phyloP scores from a whole-genome alignment of 2,113 vertebrate species.

The Regulus satrapa region DNA sequence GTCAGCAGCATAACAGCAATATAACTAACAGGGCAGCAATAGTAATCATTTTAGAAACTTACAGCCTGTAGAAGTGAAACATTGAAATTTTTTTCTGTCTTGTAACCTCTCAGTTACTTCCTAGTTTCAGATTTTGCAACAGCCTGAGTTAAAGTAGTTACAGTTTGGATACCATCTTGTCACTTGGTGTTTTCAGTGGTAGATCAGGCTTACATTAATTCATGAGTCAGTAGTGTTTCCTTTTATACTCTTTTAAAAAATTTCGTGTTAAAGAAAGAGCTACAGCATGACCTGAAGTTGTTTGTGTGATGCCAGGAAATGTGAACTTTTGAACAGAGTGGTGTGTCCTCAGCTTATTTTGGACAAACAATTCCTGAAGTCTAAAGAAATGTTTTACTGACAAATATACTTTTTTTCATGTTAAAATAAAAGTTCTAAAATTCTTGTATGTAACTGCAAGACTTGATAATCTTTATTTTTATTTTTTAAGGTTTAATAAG shows the following conservation, averaged over 20 bases:
- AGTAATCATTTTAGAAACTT: background rate
- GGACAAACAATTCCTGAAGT: background rate
- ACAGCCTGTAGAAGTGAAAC: background rate
- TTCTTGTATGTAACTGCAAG: background rate
- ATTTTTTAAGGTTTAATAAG: constrained; percentile 76
- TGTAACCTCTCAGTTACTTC: background rate
- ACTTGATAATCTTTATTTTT: background rate
- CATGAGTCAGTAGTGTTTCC: background rate
- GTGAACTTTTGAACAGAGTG: background rate
- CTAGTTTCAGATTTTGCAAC: background rate
- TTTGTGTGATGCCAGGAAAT: background rate
- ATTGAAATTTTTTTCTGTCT: background rate
- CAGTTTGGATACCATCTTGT: background rate
- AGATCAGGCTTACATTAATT: background rate
- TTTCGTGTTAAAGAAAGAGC: background rate
- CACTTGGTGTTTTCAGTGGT: background rate
- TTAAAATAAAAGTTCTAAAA: background rate
- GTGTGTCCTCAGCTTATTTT: background rate
- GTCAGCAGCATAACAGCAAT: background rate
- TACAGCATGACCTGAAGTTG: background rate
- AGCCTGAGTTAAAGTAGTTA: too few relatives aligned
- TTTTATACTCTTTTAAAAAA: background rate
- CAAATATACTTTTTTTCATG: background rate
- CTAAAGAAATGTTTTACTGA: background rate
- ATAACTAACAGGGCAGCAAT: background rate